Base-by-base conservation (phyloP, 2,113 vertebrate genomes). In the Pipa parva region DNA sequence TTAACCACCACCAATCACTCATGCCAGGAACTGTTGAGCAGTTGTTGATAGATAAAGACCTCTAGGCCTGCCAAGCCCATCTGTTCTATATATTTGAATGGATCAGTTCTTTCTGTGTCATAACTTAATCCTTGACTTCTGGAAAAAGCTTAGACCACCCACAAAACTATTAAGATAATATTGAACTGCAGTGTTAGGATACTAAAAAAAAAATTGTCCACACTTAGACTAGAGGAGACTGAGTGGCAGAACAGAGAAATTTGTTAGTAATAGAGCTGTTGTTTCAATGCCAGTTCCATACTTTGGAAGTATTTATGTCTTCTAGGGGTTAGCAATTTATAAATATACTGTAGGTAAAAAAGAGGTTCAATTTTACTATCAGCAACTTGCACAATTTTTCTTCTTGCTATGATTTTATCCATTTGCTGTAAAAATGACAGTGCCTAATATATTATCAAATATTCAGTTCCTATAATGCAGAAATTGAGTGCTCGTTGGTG, bases 21-120 rank as follows among this genome's bases (percentile, higher is more conserved):
- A 17, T 69, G 56, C 65, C 65, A 69, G 65, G 56, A 59, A 52
- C 42, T 61, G 57, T 48, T 61, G 33, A 52, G 26, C 42, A 52
- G 33, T 20, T 70, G 66, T 61, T 48, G 61, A 58, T 49, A 69
- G 56, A 60, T 69, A 69, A 69, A 57, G 48, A 54, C 57, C 66
- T 61, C 66, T 61, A 45, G 45, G 66, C 57, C 51, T 61, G 52
- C 66, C 58, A 61, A 58, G 66, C 57, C 66, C 48, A 54, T 61
- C 61, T 70, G 48, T 36, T 45, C 31, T 54, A 61, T 70, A 57
- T 70, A 39, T 50, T 61, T 61, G 54, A 70, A 61, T 70, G 36
- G 57, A 29, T 39, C 37, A 45, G 66, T 61, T 70, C 57, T 70
- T 60, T 60, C 29, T 42, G 60, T 46, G 37, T 61, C 58, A 51